phyloP scores from a whole-genome alignment of 2,113 vertebrate genomes.

The Neoarius graeffei region DNA sequence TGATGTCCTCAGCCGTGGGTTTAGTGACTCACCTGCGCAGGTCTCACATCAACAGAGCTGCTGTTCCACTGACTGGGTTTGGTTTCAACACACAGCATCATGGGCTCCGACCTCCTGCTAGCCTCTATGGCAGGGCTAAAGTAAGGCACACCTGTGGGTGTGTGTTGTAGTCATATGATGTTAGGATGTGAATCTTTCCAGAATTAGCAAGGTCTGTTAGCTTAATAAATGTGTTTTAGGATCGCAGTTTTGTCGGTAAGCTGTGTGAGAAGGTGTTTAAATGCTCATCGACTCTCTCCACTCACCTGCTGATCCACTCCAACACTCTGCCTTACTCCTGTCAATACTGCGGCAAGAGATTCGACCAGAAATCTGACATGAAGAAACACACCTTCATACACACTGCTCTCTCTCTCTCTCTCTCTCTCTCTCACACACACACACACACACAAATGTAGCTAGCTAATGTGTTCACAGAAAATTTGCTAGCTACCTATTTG shows the following conservation, averaged over 20 bases:
- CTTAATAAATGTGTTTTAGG: slow-evolving; percentile 57
- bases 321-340: slow-evolving; percentile 74
- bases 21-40: slow-evolving; percentile 55
- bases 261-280: slow-evolving; percentile 73
- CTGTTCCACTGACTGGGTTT: slow-evolving; percentile 45
- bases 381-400: slow-evolving; percentile 83
- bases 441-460: not conserved
- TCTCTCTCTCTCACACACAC: fast-evolving
- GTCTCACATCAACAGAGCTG: slow-evolving; percentile 47
- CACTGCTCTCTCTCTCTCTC: slow-evolving; percentile 68
- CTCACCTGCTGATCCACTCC: slow-evolving; percentile 56
- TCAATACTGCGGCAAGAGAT: slow-evolving; percentile 70
- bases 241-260: slow-evolving; percentile 74
- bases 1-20: slow-evolving; percentile 55
- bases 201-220: not conserved
- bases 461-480: too few species aligned
- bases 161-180: not conserved
- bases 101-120: not conserved
- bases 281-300: slow-evolving; percentile 69
- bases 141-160: slow-evolving; percentile 45
- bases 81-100: slow-evolving; percentile 1
- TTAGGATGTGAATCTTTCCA: not conserved
- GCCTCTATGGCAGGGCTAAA: slow-evolving; percentile 59
- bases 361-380: slow-evolving; percentile 72
- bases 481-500: too few species aligned